Percentiles rank a stretch among this genome's conserved stretches.
Conservation (phyloP, 2,888 invertebrate genomes). For the Elysia crispata region DNA sequence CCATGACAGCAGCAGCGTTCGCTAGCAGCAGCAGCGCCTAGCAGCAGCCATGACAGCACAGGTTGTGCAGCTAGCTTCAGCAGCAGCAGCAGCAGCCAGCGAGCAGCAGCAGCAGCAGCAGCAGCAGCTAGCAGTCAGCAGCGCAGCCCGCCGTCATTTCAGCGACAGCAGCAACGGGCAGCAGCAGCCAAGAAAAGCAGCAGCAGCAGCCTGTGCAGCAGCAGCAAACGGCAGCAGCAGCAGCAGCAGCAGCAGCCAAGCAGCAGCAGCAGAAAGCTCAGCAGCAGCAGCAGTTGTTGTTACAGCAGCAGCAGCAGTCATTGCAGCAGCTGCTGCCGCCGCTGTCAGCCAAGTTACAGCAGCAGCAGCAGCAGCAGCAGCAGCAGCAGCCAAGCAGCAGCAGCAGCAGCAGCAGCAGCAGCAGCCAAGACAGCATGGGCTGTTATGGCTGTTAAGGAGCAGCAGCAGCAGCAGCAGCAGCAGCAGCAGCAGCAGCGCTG, state of each 20-base stretch:
- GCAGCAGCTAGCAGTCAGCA: no score
- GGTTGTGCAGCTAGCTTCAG: no score
- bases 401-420: background rate
- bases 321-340: background rate
- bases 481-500: conserved; percentile 5
- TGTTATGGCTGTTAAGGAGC: background rate
- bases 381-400: no score
- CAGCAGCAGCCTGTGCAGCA: background rate
- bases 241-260: no score
- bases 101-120: no score
- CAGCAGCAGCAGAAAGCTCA: no score
- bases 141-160: no score
- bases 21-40: no score
- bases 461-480: background rate
- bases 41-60: no score
- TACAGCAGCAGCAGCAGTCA: background rate
- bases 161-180: no score
- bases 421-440: background rate
- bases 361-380: conserved; percentile 12
- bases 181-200: background rate
- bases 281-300: background rate
- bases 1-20: no score
- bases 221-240: background rate
- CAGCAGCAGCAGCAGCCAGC: no score
- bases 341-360: background rate